phyloP scores from a whole-genome alignment of 1,140 invertebrate species.

The Diabrotica undecimpunctata region DNA sequence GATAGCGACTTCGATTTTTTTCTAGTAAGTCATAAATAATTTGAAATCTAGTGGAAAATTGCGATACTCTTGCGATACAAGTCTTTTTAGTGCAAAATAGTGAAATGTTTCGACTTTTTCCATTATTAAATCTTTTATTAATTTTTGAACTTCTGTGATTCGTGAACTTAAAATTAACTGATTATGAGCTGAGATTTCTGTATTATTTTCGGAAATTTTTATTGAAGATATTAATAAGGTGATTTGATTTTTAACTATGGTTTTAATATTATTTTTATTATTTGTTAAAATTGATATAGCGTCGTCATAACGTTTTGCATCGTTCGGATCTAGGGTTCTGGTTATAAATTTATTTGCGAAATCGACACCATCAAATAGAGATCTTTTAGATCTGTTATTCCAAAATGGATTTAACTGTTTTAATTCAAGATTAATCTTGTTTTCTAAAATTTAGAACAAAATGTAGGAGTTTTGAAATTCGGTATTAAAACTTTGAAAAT shows the following conservation, averaged over 20 bases:
- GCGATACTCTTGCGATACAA: slow-evolving; percentile 16
- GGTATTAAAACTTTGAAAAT: not conserved
- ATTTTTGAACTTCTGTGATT: not conserved
- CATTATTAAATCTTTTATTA: slow-evolving; percentile 4
- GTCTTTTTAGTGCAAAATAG: slow-evolving; percentile 10
- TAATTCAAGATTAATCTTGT: slow-evolving; percentile 6
- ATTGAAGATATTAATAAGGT: slow-evolving; percentile 12
- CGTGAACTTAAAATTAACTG: slow-evolving; percentile 8
- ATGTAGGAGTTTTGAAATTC: not conserved
- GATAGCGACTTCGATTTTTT: too few species aligned
- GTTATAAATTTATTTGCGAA: slow-evolving; percentile 21
- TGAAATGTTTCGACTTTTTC: slow-evolving; percentile 8
- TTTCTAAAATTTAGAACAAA: not conserved
- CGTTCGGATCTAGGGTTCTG: slow-evolving; percentile 24
- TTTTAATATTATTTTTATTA: slow-evolving; percentile 21
- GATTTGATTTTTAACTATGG: slow-evolving; percentile 7
- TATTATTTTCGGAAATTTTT: slow-evolving; percentile 14
- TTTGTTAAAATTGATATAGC: slow-evolving; percentile 11
- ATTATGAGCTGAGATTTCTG: slow-evolving; percentile 9
- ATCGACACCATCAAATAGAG: too few species aligned
- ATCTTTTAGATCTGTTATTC: slow-evolving; percentile 9
- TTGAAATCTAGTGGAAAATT: slow-evolving; percentile 14
- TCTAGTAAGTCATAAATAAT: slow-evolving; percentile 18
- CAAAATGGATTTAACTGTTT: slow-evolving; percentile 11
- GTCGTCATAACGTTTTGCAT: slow-evolving; percentile 20